Evolutionary conservation across 2,888 invertebrate genomes (phyloP), one percentile per base, ranked within the genome.

Genomic region (Machimus rusticus): DNA sequence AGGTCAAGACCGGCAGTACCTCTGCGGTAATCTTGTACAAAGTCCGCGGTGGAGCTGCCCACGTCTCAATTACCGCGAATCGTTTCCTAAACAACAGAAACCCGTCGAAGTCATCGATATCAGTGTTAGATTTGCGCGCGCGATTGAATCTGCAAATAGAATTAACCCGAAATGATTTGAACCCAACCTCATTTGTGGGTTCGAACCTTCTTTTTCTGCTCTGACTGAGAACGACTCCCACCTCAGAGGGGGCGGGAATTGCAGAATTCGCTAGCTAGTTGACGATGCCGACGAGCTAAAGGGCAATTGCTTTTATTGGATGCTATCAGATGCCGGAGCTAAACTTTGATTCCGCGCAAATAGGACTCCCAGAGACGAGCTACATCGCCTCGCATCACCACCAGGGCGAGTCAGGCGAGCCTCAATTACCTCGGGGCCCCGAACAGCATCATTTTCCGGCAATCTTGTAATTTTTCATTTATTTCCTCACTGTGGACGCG

Each of bases 391-490:
- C 66, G 28, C 23, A 66, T 78, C 78, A 78, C 28, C 51, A 14
- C 28, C 51, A 14, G 28, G 23, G n/a, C 51, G 46, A 51, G 51
- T 28, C 16, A n/a, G 51, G 23, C 28, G 23, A 82, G n/a, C 57
- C n/a, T 76, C 46, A 31, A 46, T 46, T 79, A 55, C 31, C 82
- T 37, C 57, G 37, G n/a, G 66, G 66, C 57, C 82, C 16, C 37
- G 39, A 76, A 82, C 55, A 57, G 57, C 57, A 82, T 57, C 31
- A 16, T 81, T 82, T 82, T 66, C 55, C 37, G 37, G 55, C 82
- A 82, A 66, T 66, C 57, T 82, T 12, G 82, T 19, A 82, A 82
- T 82, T 66, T 82, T 66, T 82, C 82, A 82, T 57, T 57, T 82
- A 66, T 82, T 82, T 55, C 66, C 57, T 66, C 82, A 82, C 82